Base-by-base conservation (phyloP, 2,888 invertebrate species). In the Erebia ligea region DNA sequence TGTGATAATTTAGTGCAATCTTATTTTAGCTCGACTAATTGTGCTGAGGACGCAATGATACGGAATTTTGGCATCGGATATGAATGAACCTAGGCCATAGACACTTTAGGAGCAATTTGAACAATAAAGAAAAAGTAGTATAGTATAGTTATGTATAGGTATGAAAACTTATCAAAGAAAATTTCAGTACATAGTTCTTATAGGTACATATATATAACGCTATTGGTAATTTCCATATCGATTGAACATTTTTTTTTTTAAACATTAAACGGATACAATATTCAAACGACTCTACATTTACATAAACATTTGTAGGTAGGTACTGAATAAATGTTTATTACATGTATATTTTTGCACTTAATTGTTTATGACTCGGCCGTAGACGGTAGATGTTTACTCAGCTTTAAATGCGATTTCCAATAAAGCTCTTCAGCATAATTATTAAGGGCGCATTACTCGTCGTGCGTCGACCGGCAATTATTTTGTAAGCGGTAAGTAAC, bases 21-120 rank as follows among this genome's bases (percentile, higher is more conserved):
- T 89, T 89, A 89, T 89, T 90, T 89, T 85, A 86, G 87, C 82
- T 77, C 78, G 79, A 78, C 86, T 88, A 88, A 90, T 88, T 89
- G 88, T 88, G 86, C 82, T 87, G 86, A 88, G 86, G 85, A 85
- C 86, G 72, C 71, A 73, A 72, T 74, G 64, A 75, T 75, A 73
- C 68, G 69, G 69, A 70, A 75, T 78, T 76, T 76, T 76, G 74
- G 77, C 78, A 77, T 73, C 70, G 69, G 21, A 63, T 73, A 54
- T 71, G 67, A 78, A 71, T 73, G 74, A 76, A 45, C 63, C 61
- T 17, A 52, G 63, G 71, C 52, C 62, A 58, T 34, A 61, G 42
- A 42, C 42, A 52, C 50, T n/a, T 1, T 61, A 57, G 48, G 45
- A 48, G 48, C 69, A 57, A 48, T 61, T 21, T 19, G 11, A 54